Percentiles rank a stretch among this genome's conserved stretches.
These are phyloP conservation scores for Episyrphus balteatus DNA, from an alignment of 1,140 invertebrate species.

Conservation along the genomic window DNA sequence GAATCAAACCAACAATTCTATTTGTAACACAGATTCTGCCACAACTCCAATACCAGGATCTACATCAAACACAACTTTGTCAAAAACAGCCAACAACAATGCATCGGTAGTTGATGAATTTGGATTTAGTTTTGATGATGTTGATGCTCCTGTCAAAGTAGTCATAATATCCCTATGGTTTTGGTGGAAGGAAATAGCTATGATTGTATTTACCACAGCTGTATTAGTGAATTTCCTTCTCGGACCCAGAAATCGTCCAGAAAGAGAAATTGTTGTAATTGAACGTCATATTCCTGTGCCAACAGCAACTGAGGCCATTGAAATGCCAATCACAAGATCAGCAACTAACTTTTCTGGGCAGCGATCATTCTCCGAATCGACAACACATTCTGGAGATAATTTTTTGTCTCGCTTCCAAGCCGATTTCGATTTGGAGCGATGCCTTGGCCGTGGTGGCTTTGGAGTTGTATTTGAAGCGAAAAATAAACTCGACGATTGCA, in stretches of 20 bases:
- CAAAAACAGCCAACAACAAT: slow-evolving; percentile 24
- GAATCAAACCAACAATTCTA: slow-evolving; percentile 8
- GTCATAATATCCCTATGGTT: slow-evolving; percentile 61
- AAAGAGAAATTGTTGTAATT: slow-evolving; percentile 36
- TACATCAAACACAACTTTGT: slow-evolving; percentile 9
- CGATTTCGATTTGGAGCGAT: slow-evolving; percentile 76
- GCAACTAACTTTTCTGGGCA: neutral
- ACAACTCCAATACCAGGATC: slow-evolving; percentile 10
- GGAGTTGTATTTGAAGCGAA: slow-evolving; percentile 92
- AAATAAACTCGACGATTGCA: slow-evolving; percentile 89
- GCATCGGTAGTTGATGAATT: slow-evolving; percentile 24
- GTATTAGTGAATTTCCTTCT: slow-evolving; percentile 49
- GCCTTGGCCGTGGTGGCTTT: slow-evolving; percentile 89
- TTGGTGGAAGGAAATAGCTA: slow-evolving; percentile 70
- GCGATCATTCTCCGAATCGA: slow-evolving; percentile 30
- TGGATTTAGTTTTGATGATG: slow-evolving; percentile 31
- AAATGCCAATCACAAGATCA: slow-evolving; percentile 13
- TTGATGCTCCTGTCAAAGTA: slow-evolving; percentile 43
- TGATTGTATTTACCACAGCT: slow-evolving; percentile 54
- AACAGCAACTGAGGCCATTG: slow-evolving; percentile 31
- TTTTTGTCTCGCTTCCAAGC: slow-evolving; percentile 55
- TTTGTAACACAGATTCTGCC: slow-evolving; percentile 9
- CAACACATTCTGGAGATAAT: slow-evolving; percentile 25
- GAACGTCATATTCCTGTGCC: slow-evolving; percentile 36
- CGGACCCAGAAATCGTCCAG: slow-evolving; percentile 34